phyloP scores from a whole-genome alignment of 2,888 invertebrate species.

The Suillia variegata region DNA sequence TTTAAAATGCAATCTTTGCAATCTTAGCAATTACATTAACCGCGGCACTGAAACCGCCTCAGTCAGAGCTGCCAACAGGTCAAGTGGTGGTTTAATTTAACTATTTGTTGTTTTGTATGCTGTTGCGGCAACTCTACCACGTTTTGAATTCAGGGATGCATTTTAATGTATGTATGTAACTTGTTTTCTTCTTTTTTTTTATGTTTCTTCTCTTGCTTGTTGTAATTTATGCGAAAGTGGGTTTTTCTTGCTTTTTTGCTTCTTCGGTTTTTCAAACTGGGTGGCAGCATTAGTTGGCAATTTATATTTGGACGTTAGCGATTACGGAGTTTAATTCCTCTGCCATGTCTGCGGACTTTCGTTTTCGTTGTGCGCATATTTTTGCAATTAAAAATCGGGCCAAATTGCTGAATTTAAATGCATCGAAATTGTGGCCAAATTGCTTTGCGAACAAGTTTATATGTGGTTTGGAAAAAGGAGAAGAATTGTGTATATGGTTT shows the following conservation, averaged over 20 bases:
- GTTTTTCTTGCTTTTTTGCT: constrained; percentile 25
- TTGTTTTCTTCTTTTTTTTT: constrained; percentile 28
- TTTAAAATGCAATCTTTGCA: constrained; percentile 21
- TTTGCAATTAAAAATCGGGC: no score
- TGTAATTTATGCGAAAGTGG: constrained; percentile 31
- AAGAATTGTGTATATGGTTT: no score
- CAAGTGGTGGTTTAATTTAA: constrained; percentile 16
- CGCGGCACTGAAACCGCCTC: background rate
- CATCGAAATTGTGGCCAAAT: no score
- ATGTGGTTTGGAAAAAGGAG: no score
- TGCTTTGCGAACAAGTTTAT: no score
- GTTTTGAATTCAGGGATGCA: constrained; percentile 4
- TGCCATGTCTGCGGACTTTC: no score
- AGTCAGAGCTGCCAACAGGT: constrained; percentile 15
- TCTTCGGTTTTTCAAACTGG: constrained; percentile 7
- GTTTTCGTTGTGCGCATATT: no score
- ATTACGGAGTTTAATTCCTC: no score
- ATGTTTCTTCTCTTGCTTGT: background rate
- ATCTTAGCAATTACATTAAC: constrained; percentile 16
- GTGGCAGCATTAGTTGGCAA: constrained; percentile 15
- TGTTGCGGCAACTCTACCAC: background rate
- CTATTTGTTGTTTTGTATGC: background rate
- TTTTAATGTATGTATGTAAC: constrained; percentile 32
- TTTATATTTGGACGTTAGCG: constrained; percentile 4
- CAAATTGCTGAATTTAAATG: no score